These are phyloP conservation scores for Paratrypauchen microcephalus DNA, from an alignment of 2,797 vertebrate genomes.

Conservation along the genomic window DNA sequence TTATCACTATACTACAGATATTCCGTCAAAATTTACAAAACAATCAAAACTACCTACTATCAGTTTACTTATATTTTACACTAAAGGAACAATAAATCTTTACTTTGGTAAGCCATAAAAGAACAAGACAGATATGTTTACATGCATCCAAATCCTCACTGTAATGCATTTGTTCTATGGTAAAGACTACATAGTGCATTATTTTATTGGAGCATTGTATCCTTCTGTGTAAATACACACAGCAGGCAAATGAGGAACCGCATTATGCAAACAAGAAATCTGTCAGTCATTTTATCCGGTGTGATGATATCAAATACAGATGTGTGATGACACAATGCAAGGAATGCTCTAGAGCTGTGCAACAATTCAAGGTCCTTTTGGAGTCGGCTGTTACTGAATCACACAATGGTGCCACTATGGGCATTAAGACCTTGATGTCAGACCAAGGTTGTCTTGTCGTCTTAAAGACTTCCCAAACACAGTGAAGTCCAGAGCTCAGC, in stretches of 20 bases:
- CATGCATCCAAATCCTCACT: slow-evolving; percentile 21
- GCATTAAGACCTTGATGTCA: slow-evolving; percentile 50
- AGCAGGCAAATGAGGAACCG: slow-evolving; percentile 45
- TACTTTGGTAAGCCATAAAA: neutral
- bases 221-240: neutral
- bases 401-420: slow-evolving; percentile 42
- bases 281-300: slow-evolving; percentile 37
- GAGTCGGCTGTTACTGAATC: slow-evolving; percentile 45
- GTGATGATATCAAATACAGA: slow-evolving; percentile 38
- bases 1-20: slow-evolving; percentile 17
- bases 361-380: slow-evolving; percentile 53
- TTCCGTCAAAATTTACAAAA: neutral
- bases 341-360: slow-evolving; percentile 44
- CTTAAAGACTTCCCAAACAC: slow-evolving; percentile 42
- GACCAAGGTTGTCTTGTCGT: slow-evolving; percentile 48
- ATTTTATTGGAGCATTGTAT: slow-evolving; percentile 6
- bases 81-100: neutral
- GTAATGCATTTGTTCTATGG: neutral
- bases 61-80: no score
- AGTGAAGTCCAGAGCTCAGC: slow-evolving; percentile 47
- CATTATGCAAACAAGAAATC: slow-evolving; percentile 45
- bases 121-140: slow-evolving; percentile 1
- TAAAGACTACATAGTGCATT: neutral
- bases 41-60: neutral
- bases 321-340: slow-evolving; percentile 44